These are phyloP conservation scores for Fulica atra DNA, from an alignment of 2,113 vertebrate species.

Conservation along the genomic window DNA sequence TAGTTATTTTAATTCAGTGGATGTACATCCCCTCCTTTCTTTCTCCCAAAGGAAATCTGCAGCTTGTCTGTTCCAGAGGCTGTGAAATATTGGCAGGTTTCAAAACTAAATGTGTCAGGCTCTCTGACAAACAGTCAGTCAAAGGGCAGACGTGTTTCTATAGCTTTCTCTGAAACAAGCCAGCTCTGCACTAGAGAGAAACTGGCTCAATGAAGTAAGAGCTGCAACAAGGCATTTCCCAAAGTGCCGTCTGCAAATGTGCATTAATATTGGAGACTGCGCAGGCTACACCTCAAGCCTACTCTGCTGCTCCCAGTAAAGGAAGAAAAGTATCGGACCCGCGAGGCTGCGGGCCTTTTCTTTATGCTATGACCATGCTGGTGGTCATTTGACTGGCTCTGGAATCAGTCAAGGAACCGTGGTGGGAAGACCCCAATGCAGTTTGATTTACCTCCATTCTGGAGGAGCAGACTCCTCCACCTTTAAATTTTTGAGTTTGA, in stretches of 20 bases:
- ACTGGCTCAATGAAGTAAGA: background rate
- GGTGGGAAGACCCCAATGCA: background rate
- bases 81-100: constrained; percentile 41
- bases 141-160: background rate
- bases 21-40: background rate
- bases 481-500: background rate
- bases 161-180: background rate
- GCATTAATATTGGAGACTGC: background rate
- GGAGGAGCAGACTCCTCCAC: background rate
- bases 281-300: background rate
- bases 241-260: background rate
- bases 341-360: background rate
- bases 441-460: background rate
- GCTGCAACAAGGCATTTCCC: background rate
- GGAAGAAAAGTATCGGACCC: background rate
- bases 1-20: background rate
- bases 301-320: background rate
- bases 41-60: constrained; percentile 16
- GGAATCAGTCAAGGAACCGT: background rate
- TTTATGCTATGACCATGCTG: background rate
- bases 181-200: background rate
- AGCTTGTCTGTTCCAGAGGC: constrained; percentile 12
- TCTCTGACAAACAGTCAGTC: constrained; percentile 7
- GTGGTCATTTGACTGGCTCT: background rate
- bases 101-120: background rate